Evolutionary conservation across 2,797 vertebrate species (phyloP).

Genomic region (Bradypus variegatus): DNA sequence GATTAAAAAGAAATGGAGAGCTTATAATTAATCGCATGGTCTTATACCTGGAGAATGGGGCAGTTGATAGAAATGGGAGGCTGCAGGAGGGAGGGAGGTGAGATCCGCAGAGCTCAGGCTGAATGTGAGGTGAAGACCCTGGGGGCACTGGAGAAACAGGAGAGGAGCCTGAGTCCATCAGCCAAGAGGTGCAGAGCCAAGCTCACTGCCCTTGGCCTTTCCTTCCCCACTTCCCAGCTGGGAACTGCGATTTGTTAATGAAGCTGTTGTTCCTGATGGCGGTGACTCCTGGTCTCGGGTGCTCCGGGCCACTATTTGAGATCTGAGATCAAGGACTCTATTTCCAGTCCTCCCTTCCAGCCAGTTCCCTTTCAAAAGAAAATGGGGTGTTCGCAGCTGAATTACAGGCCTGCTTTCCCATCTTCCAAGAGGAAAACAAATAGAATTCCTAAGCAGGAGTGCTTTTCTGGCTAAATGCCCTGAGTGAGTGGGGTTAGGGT

Average conservation of each 20-base stretch:
- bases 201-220: not conserved
- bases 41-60: not conserved
- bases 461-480: constrained; percentile 52
- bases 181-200: not conserved
- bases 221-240: fast-evolving
- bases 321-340: constrained; percentile 14
- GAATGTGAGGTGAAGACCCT: not conserved
- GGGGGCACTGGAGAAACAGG: not conserved
- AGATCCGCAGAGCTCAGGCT: not conserved
- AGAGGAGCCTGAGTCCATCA: not conserved
- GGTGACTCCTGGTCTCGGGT: not conserved
- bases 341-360: not conserved
- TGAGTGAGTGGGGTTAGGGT: constrained; percentile 63
- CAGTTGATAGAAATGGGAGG: not conserved
- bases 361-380: constrained; percentile 10
- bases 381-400: not conserved
- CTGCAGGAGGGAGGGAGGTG: not conserved
- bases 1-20: not conserved
- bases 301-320: not conserved
- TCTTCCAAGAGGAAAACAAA: constrained; percentile 50
- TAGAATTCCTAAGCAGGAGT: constrained; percentile 37
- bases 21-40: not conserved
- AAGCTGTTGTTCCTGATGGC: not conserved
- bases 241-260: not conserved
- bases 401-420: constrained; percentile 22